A percentile compares a stretch with the other conserved stretches of the same genome.
Evolutionary conservation across 2,888 invertebrate genomes (phyloP).

Genomic region (Bellardia pandia): DNA sequence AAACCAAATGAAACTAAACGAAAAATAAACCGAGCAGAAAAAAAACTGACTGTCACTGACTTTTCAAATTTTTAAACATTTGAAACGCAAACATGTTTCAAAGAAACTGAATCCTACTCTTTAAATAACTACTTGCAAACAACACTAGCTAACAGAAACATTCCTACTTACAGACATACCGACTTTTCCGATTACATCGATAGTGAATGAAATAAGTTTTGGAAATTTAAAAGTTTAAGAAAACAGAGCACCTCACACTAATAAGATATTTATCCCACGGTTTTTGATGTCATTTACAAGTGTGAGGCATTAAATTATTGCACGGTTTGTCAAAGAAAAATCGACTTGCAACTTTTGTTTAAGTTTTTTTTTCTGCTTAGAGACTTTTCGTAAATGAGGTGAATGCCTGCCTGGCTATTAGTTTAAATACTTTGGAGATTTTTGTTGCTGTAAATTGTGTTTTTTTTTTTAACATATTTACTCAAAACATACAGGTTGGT

Average conservation of each 20-base stretch:
- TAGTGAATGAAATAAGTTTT: conserved; percentile 31
- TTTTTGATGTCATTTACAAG: conserved; percentile 70
- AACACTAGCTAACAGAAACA: conserved; percentile 22
- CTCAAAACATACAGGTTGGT: conserved; percentile 34
- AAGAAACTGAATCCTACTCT: conserved; percentile 23
- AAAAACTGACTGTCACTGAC: conserved; percentile 59
- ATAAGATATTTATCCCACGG: conserved; percentile 69
- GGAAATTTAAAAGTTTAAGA: background rate
- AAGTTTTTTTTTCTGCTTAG: background rate
- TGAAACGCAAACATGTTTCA: conserved; percentile 17
- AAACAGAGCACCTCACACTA: conserved; percentile 41
- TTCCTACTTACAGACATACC: conserved; percentile 23
- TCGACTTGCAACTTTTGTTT: background rate
- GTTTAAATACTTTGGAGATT: conserved; percentile 48
- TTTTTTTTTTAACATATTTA: conserved; percentile 25
- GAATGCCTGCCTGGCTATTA: conserved; percentile 14
- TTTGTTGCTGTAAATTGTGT: conserved; percentile 29
- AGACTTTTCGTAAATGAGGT: conserved; percentile 38
- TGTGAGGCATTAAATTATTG: conserved; percentile 69
- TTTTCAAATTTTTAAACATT: conserved; percentile 34
- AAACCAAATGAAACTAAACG: conserved; percentile 1
- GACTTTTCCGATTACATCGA: conserved; percentile 56
- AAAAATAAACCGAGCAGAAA: conserved; percentile 4
- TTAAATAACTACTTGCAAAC: background rate
- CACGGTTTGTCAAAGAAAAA: conserved; percentile 56